Evolutionary conservation across 2,888 invertebrate species (phyloP).

Genomic region (Pherbina coryleti): DNA sequence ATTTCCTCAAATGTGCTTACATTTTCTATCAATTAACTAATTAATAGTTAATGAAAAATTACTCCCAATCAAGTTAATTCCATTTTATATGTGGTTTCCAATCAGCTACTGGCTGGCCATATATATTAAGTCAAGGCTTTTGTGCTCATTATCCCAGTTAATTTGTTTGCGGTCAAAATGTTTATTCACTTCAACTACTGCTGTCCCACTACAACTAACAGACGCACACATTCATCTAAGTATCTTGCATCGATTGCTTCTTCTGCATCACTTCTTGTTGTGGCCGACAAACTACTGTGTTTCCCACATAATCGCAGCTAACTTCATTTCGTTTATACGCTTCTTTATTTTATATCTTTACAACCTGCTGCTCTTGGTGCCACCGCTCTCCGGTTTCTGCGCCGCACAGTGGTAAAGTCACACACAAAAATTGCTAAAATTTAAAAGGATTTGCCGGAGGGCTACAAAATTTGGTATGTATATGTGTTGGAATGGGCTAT

Average conservation of each 20-base stretch:
- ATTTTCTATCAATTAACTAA: too few relatives aligned
- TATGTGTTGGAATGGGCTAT: too few relatives aligned
- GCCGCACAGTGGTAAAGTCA: too few relatives aligned
- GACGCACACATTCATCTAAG: not conserved
- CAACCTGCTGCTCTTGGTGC: too few relatives aligned
- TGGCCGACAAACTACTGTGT: not conserved
- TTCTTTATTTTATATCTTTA: not conserved
- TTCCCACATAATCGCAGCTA: slow-evolving; percentile 11
- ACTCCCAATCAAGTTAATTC: not conserved
- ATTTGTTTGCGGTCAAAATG: slow-evolving; percentile 30
- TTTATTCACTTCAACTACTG: slow-evolving; percentile 13
- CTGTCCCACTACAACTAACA: not conserved
- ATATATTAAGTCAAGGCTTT: not conserved
- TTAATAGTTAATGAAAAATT: not conserved
- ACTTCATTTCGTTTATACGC: slow-evolving; percentile 4
- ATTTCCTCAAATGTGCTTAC: too few relatives aligned
- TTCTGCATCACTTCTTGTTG: slow-evolving; percentile 1
- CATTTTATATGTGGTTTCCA: too few relatives aligned
- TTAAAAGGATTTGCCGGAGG: too few relatives aligned
- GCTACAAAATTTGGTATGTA: too few relatives aligned
- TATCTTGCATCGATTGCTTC: not conserved
- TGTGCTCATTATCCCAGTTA: slow-evolving; percentile 16
- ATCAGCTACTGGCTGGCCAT: too few relatives aligned
- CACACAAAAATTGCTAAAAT: too few relatives aligned
- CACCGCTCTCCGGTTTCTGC: too few relatives aligned